Evolutionary conservation across 2,888 invertebrate species (phyloP).

Genomic region (Marronus borbonicus): DNA sequence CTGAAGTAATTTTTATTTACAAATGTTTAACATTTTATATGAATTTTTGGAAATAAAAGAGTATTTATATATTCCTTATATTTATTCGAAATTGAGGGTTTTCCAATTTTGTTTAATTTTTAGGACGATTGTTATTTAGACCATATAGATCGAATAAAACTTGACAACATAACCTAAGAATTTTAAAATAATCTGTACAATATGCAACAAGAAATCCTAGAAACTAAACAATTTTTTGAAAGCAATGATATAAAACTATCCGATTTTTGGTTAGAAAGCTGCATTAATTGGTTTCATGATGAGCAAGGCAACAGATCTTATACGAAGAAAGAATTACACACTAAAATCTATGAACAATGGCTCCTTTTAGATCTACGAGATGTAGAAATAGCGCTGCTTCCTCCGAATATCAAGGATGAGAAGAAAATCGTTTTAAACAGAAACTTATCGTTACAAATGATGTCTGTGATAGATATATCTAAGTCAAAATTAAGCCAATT

Average conservation of each 20-base stretch:
- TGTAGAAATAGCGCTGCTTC: slow-evolving; percentile 76
- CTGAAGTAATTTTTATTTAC: too few relatives aligned
- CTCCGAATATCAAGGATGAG: slow-evolving; percentile 72
- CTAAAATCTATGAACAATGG: slow-evolving; percentile 79
- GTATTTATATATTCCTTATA: too few relatives aligned
- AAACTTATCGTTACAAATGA: slow-evolving; percentile 77
- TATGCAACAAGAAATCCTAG: slow-evolving; percentile 53
- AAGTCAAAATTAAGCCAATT: slow-evolving; percentile 69
- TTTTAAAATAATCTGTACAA: background rate
- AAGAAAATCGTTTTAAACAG: slow-evolving; percentile 72
- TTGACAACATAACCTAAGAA: too few relatives aligned
- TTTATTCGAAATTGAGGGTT: too few relatives aligned
- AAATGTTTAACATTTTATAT: too few relatives aligned
- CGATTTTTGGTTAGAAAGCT: slow-evolving; percentile 68
- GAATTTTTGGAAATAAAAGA: too few relatives aligned
- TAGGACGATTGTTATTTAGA: too few relatives aligned
- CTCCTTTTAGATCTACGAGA: slow-evolving; percentile 77
- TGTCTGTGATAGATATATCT: slow-evolving; percentile 76
- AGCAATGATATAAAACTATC: slow-evolving; percentile 60
- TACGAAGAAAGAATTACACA: slow-evolving; percentile 71
- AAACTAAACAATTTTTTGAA: slow-evolving; percentile 59
- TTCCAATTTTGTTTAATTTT: too few relatives aligned
- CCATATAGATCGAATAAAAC: too few relatives aligned
- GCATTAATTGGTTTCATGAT: slow-evolving; percentile 73
- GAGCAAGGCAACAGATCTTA: slow-evolving; percentile 68